Evolutionary conservation across 2,797 vertebrate species (phyloP).

Genomic region (Anas georgica): DNA sequence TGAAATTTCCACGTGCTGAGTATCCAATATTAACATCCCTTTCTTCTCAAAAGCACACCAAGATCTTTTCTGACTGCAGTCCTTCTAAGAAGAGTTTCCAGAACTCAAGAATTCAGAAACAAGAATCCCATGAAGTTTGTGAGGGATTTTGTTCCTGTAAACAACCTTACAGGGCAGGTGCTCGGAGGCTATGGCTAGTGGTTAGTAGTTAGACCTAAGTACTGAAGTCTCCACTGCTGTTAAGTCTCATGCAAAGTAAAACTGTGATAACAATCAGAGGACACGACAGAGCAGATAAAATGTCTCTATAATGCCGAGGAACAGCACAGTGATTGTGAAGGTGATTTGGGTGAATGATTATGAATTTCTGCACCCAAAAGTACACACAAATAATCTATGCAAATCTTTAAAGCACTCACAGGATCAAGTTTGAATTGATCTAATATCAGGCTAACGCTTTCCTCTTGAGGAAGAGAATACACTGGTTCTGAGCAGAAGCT

Average conservation of each 20-base stretch:
- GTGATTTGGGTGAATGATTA: background rate
- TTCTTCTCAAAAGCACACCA: background rate
- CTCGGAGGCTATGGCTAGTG: background rate
- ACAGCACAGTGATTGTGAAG: background rate
- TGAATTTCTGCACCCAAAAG: constrained; percentile 14
- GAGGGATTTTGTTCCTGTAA: background rate
- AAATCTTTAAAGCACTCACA: constrained; percentile 5
- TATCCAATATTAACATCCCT: background rate
- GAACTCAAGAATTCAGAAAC: background rate
- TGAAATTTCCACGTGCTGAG: background rate
- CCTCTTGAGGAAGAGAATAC: background rate
- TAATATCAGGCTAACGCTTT: background rate
- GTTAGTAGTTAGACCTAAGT: background rate
- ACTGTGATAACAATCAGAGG: background rate
- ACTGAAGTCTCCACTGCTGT: background rate
- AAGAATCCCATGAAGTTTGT: background rate
- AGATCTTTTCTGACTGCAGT: background rate
- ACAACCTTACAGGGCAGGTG: background rate
- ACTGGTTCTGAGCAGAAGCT: background rate
- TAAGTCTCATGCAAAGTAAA: background rate
- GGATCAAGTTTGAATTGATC: constrained; percentile 5
- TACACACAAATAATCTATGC: background rate
- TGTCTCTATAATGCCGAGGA: background rate
- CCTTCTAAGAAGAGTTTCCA: background rate
- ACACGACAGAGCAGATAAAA: background rate